These are phyloP conservation scores for Eristalinus sepulchralis DNA, from an alignment of 2,888 invertebrate genomes.

Conservation along the genomic window DNA sequence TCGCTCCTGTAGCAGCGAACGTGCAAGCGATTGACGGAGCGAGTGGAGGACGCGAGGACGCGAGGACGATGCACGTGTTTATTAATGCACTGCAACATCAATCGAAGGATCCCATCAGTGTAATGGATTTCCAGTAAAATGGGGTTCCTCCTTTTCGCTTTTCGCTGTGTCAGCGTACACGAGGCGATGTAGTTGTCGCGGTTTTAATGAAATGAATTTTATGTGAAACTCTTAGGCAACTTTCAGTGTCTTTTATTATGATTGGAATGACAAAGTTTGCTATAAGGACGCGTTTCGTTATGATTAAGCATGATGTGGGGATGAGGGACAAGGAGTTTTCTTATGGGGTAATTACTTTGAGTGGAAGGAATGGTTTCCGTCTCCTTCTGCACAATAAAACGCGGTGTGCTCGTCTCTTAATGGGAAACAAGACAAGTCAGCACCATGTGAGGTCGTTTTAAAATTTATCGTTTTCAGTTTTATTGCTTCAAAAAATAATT, in stretches of 20 bases:
- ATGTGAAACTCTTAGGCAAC: slow-evolving; percentile 46
- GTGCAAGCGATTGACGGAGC: slow-evolving; percentile 41
- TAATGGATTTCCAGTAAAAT: slow-evolving; percentile 67
- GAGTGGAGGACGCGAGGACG: slow-evolving; percentile 46
- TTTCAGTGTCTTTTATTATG: slow-evolving; percentile 62
- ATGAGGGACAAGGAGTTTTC: slow-evolving; percentile 23
- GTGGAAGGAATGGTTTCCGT: slow-evolving; percentile 38
- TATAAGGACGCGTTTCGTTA: slow-evolving; percentile 35
- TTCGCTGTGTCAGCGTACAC: slow-evolving; percentile 13
- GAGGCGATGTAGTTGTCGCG: slow-evolving; percentile 51
- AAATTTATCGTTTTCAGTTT: slow-evolving; percentile 2
- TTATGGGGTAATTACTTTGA: slow-evolving; percentile 62
- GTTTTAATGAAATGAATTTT: slow-evolving; percentile 68
- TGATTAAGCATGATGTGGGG: slow-evolving; percentile 31
- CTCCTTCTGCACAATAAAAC: slow-evolving; percentile 17
- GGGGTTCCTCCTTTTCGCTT: slow-evolving; percentile 30
- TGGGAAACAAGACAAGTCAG: neutral
- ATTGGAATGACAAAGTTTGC: slow-evolving; percentile 64
- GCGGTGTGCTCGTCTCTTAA: slow-evolving; percentile 21
- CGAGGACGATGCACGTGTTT: slow-evolving; percentile 64
- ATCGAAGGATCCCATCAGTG: slow-evolving; percentile 67
- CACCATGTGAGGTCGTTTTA: slow-evolving; percentile 33
- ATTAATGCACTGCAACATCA: slow-evolving; percentile 66
- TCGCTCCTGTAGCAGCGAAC: slow-evolving; percentile 28
- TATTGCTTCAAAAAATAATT: neutral